Percentiles rank a stretch among this genome's conserved stretches.
Evolutionary conservation across 2,888 invertebrate species (phyloP).

Genomic region (Nomada lathburiana): DNA sequence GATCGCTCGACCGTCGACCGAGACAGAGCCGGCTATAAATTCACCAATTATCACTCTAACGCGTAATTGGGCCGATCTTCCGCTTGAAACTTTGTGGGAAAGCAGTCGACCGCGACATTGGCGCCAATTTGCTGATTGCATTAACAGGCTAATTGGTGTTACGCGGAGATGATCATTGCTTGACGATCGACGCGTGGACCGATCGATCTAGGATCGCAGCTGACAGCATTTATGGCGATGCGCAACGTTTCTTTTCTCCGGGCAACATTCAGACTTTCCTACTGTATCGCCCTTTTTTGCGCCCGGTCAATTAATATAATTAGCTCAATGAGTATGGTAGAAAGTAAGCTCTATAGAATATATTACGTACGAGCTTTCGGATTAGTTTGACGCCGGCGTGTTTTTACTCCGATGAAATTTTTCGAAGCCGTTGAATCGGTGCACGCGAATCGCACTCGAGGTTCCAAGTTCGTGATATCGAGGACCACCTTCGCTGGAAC

Average conservation of each 20-base stretch:
- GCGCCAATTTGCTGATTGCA: constrained; percentile 80
- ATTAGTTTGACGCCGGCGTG: no score
- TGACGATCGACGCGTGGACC: constrained; percentile 22
- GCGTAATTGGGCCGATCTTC: constrained; percentile 79
- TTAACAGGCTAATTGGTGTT: constrained; percentile 69
- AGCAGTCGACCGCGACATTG: constrained; percentile 79
- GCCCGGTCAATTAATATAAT: no score
- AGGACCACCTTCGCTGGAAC: constrained; percentile 65
- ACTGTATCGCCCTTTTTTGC: no score
- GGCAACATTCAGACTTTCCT: no score
- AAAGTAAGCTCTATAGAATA: no score
- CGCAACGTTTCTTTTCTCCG: no score
- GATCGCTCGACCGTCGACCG: constrained; percentile 64
- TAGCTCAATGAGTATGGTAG: no score
- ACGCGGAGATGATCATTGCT: constrained; percentile 44
- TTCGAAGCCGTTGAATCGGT: neutral
- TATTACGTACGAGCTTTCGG: no score
- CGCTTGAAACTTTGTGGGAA: constrained; percentile 78
- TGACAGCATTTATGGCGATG: no score
- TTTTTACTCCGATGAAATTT: no score
- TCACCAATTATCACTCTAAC: constrained; percentile 81
- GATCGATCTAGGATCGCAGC: constrained; percentile 24
- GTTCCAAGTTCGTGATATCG: constrained; percentile 30
- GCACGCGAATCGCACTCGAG: neutral
- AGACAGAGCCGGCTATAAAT: constrained; percentile 77